phyloP scores from a whole-genome alignment of 1,140 invertebrate genomes.

The Hydropsyche tenuis region DNA sequence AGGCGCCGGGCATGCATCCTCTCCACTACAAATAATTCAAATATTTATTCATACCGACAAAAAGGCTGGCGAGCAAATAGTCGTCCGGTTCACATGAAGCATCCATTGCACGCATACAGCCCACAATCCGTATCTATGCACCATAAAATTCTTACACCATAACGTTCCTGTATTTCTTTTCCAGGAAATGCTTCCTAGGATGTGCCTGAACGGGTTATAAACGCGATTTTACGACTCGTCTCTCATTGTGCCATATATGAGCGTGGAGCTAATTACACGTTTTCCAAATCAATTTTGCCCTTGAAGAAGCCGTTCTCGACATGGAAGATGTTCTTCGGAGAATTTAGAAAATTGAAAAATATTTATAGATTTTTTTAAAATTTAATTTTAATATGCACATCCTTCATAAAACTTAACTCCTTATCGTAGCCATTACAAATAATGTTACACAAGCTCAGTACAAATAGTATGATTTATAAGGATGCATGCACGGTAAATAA shows the following conservation, averaged over 20 bases:
- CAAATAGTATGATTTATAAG: conserved; percentile 27
- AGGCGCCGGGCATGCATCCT: conserved; percentile 39
- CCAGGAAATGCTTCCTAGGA: conserved; percentile 27
- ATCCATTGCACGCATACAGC: background rate
- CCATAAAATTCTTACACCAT: no score
- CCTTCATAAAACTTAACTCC: background rate
- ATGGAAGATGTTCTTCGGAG: no score
- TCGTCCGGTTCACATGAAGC: conserved; percentile 35
- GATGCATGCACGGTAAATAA: conserved; percentile 30
- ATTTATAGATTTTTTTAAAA: no score
- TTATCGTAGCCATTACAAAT: conserved; percentile 17
- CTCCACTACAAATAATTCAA: conserved; percentile 42
- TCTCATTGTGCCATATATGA: background rate
- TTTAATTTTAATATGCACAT: no score
- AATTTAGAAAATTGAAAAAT: no score
- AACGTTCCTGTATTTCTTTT: conserved; percentile 25
- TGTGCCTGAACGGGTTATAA: background rate
- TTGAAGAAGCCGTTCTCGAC: no score
- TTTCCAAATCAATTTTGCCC: no score
- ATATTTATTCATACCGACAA: conserved; percentile 47
- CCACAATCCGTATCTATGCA: no score
- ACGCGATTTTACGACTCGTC: background rate
- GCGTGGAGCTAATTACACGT: no score
- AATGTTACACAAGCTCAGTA: conserved; percentile 18
- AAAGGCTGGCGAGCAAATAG: conserved; percentile 41